phyloP scores from a whole-genome alignment of 2,888 invertebrate species.

The Caradrina kadenii region DNA sequence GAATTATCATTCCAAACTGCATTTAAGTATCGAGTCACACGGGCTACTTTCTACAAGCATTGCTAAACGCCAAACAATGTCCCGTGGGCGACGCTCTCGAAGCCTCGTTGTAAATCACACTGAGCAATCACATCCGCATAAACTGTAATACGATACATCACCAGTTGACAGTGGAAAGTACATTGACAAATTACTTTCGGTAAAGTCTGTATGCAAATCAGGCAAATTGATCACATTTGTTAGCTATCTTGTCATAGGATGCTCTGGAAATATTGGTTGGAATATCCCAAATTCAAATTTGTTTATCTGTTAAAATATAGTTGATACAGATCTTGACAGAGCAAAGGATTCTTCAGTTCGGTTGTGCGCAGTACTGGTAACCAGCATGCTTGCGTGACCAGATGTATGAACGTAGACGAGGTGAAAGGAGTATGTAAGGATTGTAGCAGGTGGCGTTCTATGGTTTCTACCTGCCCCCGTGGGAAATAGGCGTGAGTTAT shows the following conservation, averaged over 20 bases:
- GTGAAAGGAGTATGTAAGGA: too few species aligned
- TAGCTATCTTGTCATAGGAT: neutral
- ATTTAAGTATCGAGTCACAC: neutral
- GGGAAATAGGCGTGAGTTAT: too few species aligned
- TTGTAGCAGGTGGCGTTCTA: too few species aligned
- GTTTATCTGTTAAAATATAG: too few species aligned
- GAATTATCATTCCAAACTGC: neutral
- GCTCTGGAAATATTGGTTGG: neutral
- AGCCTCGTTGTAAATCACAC: neutral
- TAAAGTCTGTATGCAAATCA: neutral
- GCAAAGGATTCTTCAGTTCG: too few species aligned
- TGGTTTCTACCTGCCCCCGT: too few species aligned
- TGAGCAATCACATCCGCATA: slow-evolving; percentile 41
- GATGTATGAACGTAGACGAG: too few species aligned
- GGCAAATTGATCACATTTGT: neutral
- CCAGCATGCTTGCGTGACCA: too few species aligned
- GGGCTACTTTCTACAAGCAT: slow-evolving; percentile 29
- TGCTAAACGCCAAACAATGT: slow-evolving; percentile 21
- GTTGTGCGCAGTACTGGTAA: too few species aligned
- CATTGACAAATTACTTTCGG: slow-evolving; percentile 13
- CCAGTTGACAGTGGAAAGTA: slow-evolving; percentile 15
- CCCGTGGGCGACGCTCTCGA: slow-evolving; percentile 50
- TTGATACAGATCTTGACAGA: too few species aligned
- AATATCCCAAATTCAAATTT: too few species aligned
- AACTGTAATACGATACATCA: slow-evolving; percentile 26